Percentiles rank a stretch among this genome's conserved stretches.
These are phyloP conservation scores for Camponotus vicinus DNA, from an alignment of 1,140 invertebrate species.

Conservation along the genomic window DNA sequence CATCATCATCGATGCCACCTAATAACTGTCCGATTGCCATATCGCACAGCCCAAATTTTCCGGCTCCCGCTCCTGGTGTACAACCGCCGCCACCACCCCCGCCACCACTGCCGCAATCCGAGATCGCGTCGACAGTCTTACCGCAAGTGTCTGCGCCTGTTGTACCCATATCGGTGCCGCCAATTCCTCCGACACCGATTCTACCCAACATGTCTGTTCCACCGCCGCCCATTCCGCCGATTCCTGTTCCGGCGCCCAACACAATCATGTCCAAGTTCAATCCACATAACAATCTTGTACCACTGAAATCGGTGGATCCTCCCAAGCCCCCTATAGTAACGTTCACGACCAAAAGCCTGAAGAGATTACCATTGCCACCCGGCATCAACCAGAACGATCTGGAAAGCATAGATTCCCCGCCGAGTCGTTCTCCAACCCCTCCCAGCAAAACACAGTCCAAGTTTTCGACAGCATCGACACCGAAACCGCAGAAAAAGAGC, in stretches of 20 bases:
- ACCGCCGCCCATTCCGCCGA: constrained; percentile 76
- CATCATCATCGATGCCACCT: constrained; percentile 31
- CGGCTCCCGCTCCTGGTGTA: constrained; percentile 37
- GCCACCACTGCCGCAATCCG: constrained; percentile 65
- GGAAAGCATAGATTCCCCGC: constrained; percentile 91
- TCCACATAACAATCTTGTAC: constrained; percentile 82
- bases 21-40: constrained; percentile 58
- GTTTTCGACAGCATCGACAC: constrained; percentile 55
- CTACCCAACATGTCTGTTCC: constrained; percentile 75
- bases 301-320: constrained; percentile 81
- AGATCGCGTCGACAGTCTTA: constrained; percentile 56
- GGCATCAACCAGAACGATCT: constrained; percentile 93
- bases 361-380: constrained; percentile 93
- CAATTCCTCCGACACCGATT: constrained; percentile 69
- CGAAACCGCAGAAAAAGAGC: constrained; percentile 87
- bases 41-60: constrained; percentile 66
- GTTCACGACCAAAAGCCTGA: constrained; percentile 89
- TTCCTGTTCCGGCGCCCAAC: constrained; percentile 79
- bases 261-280: constrained; percentile 83
- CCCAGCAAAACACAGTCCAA: constrained; percentile 84
- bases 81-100: constrained; percentile 68
- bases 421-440: constrained; percentile 88
- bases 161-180: constrained; percentile 71
- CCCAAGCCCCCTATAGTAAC: constrained; percentile 82
- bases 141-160: constrained; percentile 75